phyloP scores from a whole-genome alignment of 2,888 invertebrate species.

The Cheilosia grossa region DNA sequence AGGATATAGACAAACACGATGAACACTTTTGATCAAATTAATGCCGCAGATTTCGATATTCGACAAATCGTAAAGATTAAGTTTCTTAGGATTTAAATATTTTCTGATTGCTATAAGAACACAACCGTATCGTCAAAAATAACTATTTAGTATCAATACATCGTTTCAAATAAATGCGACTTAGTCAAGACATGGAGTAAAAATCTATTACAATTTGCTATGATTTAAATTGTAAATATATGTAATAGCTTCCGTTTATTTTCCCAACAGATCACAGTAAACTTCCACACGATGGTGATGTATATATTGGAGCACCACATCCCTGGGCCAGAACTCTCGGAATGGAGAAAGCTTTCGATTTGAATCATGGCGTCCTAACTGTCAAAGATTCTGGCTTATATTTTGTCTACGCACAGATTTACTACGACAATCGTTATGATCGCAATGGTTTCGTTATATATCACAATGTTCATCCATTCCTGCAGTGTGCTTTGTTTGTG shows the following conservation, averaged over 20 bases:
- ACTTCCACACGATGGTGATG: conserved; percentile 78
- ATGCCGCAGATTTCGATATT: too few species aligned
- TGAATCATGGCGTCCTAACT: conserved; percentile 87
- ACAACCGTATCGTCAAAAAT: too few species aligned
- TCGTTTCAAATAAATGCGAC: too few species aligned
- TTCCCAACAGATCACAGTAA: conserved; percentile 48
- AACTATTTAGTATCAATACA: too few species aligned
- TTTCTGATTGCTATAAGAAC: too few species aligned
- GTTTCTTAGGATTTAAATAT: too few species aligned
- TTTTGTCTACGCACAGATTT: conserved; percentile 91
- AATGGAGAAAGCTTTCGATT: conserved; percentile 86
- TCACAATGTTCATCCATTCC: conserved; percentile 86
- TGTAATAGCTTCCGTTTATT: not conserved
- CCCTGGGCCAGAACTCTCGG: conserved; percentile 86
- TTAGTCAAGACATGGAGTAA: too few species aligned
- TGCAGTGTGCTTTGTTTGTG: conserved; percentile 90
- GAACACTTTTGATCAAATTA: too few species aligned
- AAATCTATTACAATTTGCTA: too few species aligned
- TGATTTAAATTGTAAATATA: too few species aligned
- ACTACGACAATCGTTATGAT: conserved; percentile 91
- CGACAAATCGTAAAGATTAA: too few species aligned
- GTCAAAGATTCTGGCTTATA: conserved; percentile 90
- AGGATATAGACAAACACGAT: too few species aligned
- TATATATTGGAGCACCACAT: conserved; percentile 79
- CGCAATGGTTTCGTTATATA: conserved; percentile 90